Evolutionary conservation across 2,797 vertebrate species (phyloP).

Genomic region (Cossypha caffra): DNA sequence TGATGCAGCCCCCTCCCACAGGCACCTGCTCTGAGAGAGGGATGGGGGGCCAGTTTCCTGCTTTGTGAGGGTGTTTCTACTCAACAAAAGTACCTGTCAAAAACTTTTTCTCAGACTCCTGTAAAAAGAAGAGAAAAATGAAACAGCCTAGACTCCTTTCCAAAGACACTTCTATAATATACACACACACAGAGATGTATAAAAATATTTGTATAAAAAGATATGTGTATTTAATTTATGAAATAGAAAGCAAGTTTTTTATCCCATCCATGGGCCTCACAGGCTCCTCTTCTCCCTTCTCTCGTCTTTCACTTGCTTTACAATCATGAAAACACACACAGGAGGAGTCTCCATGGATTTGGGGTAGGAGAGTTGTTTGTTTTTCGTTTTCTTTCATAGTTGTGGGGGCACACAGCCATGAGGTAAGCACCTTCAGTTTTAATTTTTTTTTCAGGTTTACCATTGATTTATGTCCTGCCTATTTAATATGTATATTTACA

Average conservation of each 20-base stretch:
- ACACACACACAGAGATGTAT: accelerated
- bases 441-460: not conserved
- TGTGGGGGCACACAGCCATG: not conserved
- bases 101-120: not conserved
- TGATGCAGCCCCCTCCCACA: not conserved
- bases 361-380: not conserved
- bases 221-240: not conserved
- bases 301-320: not conserved
- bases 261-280: not conserved
- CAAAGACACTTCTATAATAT: not conserved
- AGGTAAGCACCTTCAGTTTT: not conserved
- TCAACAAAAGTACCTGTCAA: not conserved
- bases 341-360: not conserved
- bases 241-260: not conserved
- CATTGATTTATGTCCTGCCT: not conserved
- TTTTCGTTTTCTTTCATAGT: not conserved
- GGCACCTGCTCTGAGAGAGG: not conserved
- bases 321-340: not conserved
- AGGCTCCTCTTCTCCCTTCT: not conserved
- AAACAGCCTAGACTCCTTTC: not conserved
- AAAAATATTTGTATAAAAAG: not conserved
- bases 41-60: not conserved
- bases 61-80: not conserved
- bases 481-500: not conserved
- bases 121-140: not conserved